These are phyloP conservation scores for Sus scrofa DNA, from an alignment of 2,113 vertebrate species.

Conservation along the genomic window T2T-Sscrofa CM000812.6:64116001-64116500, in stretches of 20 bases:
- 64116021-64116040: constrained; percentile 4
- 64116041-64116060: background rate
- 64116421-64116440: background rate
- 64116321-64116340: background rate
- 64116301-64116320: background rate
- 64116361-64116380: background rate
- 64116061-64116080: background rate
- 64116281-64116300: background rate
- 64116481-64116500: background rate
- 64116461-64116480: background rate
- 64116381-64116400: background rate
- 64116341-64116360: background rate
- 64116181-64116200: background rate
- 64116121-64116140: background rate
- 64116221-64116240: background rate
- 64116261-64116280: background rate
- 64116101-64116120: background rate
- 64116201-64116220: background rate
- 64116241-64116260: background rate
- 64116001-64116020: background rate
- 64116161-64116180: background rate
- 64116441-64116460: background rate
- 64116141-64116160: background rate
- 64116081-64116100: background rate
- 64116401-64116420: background rate